Evolutionary conservation across 2,113 vertebrate species (phyloP).

Genomic region (Cheilinus undulatus): DNA sequence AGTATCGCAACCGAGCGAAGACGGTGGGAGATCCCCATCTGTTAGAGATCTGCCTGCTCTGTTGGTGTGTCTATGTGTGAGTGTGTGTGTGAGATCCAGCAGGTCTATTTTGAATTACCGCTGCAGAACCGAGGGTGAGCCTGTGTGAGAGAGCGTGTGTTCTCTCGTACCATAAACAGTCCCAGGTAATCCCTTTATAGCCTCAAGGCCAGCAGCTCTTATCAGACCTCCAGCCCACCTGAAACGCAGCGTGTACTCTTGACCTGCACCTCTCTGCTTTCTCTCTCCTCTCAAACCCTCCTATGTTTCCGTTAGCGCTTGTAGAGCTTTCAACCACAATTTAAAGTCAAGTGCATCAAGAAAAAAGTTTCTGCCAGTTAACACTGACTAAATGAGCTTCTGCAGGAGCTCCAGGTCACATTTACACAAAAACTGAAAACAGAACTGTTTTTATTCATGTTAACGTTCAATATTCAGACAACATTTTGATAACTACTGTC

Average conservation of each 20-base stretch:
- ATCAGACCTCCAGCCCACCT: constrained; percentile 38
- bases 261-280: constrained; percentile 12
- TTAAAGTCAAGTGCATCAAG: background rate
- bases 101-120: background rate
- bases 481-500: no score
- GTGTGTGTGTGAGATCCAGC: constrained; percentile 8
- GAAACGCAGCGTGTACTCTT: constrained; percentile 10
- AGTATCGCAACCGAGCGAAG: constrained; percentile 33
- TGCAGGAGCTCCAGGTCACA: no score
- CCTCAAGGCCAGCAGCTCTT: constrained; percentile 44
- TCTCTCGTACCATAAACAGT: constrained; percentile 9
- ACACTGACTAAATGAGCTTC: background rate
- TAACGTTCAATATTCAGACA: no score
- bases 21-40: constrained; percentile 54
- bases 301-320: background rate
- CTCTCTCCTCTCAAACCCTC: background rate
- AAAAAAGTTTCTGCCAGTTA: no score
- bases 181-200: constrained; percentile 48
- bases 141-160: constrained; percentile 13
- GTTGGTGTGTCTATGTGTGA: background rate
- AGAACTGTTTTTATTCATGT: no score
- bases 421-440: no score
- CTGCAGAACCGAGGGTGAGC: background rate
- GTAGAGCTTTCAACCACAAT: background rate
- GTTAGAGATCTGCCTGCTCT: constrained; percentile 40